A percentile compares a stretch with the other conserved stretches of the same genome.
phyloP scores from a whole-genome alignment of 2,113 vertebrate species.

The Gambusia holbrooki region DNA sequence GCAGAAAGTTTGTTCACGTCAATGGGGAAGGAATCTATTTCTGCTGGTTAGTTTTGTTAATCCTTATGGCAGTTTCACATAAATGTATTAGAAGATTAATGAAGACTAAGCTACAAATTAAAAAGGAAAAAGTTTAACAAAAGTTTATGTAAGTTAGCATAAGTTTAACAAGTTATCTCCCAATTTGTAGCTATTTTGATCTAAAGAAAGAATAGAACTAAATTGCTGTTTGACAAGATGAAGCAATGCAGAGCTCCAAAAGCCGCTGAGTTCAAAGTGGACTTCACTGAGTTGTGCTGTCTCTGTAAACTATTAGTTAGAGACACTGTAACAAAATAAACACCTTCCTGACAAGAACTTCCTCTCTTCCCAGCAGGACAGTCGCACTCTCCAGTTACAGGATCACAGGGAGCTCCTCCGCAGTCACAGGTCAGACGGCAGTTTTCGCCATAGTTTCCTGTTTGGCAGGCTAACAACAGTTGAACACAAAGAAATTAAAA shows the following conservation, averaged over 20 bases:
- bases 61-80: not conserved
- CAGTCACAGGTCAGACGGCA: slow-evolving; percentile 73
- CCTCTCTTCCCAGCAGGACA: slow-evolving; percentile 80
- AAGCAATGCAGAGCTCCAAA: not conserved
- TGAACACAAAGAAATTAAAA: slow-evolving; percentile 11
- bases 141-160: too few species aligned
- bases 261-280: slow-evolving; percentile 16
- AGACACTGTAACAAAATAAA: not conserved
- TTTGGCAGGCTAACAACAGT: slow-evolving; percentile 63
- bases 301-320: slow-evolving; percentile 4
- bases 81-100: not conserved
- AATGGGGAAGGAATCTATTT: slow-evolving; percentile 8
- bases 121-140: too few species aligned
- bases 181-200: not conserved
- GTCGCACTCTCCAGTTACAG: slow-evolving; percentile 68
- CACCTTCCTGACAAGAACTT: slow-evolving; percentile 65
- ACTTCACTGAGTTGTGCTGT: not conserved
- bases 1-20: slow-evolving; percentile 26
- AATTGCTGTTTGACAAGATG: not conserved
- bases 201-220: not conserved
- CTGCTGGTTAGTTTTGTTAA: slow-evolving; percentile 4
- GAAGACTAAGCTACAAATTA: not conserved
- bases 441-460: slow-evolving; percentile 64
- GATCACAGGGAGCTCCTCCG: slow-evolving; percentile 62
- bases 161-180: not conserved